Base-by-base conservation (phyloP, 2,888 invertebrate genomes). In the Lasius platythorax region DNA sequence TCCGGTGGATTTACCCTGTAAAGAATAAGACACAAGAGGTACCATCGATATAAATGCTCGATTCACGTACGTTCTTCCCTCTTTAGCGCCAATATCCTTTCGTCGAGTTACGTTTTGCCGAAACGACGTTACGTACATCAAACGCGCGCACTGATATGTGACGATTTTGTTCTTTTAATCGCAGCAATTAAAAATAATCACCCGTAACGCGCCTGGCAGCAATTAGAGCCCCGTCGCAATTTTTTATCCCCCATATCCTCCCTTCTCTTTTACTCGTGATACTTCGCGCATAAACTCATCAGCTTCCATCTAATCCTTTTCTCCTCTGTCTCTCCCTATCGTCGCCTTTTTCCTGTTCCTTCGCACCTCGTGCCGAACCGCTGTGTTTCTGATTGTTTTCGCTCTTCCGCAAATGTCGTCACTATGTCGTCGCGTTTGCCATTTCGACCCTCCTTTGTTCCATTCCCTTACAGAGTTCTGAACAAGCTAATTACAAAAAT, bases 161-260 rank as follows among this genome's bases (percentile, higher is more conserved):
- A 66, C 79, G 85, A 88, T 92, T 90, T 91, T 88, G 87, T 90
- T 89, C 89, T 86, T 90, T 92, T 92, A 93, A 93, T 91, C 90
- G 88, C 85, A 88, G 92, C 93, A 94, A 94, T 94, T 93, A 93
- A 93, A 94, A 94, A 94, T 93, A 93, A 93, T 93, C 92, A 92
- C 91, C 88, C 87, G 89, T 91, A 91, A 92, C 92, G 90, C 89
- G 89, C 87, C 88, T 23, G 91, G 82, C 89, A 87, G 92, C 93
- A 94, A 93, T 93, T 93, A 93, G 89, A 87, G 85, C 87, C 89
- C 90, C 91, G 67, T 88, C 89, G 91, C 88, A 91, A 92, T 91
- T 81, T 78, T 82, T 84, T 28, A 64, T 64, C 61, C 53, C 46
- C 53, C 70, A 30, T 28, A 40, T 56, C 30, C n/a, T 67, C 50